These are phyloP conservation scores for Sigmodon hispidus DNA, from an alignment of 2,113 vertebrate genomes.

Conservation along the genomic window DNA sequence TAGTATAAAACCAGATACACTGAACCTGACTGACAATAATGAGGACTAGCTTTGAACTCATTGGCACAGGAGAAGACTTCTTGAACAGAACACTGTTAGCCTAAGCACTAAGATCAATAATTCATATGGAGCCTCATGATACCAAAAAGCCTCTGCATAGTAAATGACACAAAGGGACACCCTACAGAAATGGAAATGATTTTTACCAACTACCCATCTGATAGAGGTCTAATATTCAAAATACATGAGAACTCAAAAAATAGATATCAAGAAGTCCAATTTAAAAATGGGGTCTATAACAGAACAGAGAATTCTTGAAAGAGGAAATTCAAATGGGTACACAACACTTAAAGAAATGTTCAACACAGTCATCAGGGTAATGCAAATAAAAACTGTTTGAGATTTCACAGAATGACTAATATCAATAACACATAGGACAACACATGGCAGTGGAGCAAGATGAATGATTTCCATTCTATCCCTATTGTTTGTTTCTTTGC, in stretches of 20 bases:
- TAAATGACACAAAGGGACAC: neutral
- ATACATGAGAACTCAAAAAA: neutral
- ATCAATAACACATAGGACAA: neutral
- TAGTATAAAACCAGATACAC: neutral
- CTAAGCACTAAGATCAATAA: neutral
- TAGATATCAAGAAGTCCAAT: neutral
- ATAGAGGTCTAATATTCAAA: neutral
- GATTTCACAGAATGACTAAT: neutral
- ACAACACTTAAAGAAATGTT: neutral
- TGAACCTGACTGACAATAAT: neutral
- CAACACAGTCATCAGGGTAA: neutral
- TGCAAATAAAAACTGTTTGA: neutral
- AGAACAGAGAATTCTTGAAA: neutral
- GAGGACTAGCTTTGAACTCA: neutral
- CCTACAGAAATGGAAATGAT: neutral
- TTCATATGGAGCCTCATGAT: neutral
- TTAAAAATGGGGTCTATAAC: neutral
- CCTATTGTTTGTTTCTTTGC: neutral
- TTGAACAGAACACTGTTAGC: neutral
- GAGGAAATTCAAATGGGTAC: neutral
- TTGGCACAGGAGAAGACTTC: neutral
- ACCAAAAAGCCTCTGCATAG: neutral
- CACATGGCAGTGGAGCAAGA: neutral
- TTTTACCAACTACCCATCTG: neutral
- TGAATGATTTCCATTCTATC: neutral